Percentiles rank a stretch among this genome's conserved stretches.
Evolutionary conservation across 2,797 vertebrate genomes (phyloP).

Genomic region (Delichon dasypus): DNA sequence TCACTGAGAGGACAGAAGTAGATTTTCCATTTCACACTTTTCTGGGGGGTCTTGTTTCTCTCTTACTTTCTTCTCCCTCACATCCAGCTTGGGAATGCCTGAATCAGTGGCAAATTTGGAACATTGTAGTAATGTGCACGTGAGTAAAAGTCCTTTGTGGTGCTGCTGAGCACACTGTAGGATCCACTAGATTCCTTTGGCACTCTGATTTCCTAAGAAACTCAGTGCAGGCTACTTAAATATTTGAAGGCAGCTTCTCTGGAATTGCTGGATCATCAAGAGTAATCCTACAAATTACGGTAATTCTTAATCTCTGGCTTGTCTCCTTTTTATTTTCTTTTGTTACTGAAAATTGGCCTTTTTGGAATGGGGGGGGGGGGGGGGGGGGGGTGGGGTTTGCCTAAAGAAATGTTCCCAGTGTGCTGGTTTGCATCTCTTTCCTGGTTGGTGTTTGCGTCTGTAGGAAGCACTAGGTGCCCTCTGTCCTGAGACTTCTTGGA

Average conservation of each 20-base stretch:
- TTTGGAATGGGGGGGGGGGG: not conserved
- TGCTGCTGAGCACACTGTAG: not conserved
- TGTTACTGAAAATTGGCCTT: fast-evolving
- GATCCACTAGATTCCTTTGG: not conserved
- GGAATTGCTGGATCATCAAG: not conserved
- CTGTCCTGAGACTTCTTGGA: not conserved
- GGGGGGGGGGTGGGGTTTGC: not conserved
- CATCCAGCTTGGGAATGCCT: not conserved
- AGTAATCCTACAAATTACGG: not conserved
- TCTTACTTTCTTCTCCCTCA: not conserved
- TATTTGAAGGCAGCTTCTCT: not conserved
- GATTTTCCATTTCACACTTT: not conserved
- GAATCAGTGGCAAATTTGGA: not conserved
- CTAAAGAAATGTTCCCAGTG: fast-evolving
- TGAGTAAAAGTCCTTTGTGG: not conserved
- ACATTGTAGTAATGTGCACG: not conserved
- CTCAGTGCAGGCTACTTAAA: not conserved
- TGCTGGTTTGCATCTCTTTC: not conserved
- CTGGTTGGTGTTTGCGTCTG: not conserved
- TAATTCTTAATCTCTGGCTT: not conserved
- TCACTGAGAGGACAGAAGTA: not conserved
- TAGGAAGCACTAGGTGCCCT: not conserved
- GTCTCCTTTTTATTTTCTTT: fast-evolving
- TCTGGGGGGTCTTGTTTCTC: not conserved
- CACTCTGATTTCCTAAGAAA: not conserved